These are phyloP conservation scores for Carlito syrichta DNA, from an alignment of 2,113 vertebrate genomes.

Conservation along the genomic window DNA sequence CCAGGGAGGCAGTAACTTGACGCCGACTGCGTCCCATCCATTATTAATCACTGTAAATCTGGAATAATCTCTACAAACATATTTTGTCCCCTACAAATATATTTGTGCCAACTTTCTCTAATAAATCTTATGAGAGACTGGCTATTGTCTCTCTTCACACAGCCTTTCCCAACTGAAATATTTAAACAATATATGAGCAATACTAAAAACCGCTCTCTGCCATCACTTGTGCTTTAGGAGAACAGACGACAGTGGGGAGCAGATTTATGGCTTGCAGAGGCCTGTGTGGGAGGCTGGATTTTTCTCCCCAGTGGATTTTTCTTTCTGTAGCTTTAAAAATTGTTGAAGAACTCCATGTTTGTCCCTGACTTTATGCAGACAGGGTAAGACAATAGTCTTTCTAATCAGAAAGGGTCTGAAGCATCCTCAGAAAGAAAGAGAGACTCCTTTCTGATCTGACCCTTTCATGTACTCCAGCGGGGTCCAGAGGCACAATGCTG, in stretches of 20 bases:
- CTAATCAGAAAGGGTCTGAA: not conserved
- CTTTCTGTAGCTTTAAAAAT: constrained; percentile 22
- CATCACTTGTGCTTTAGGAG: constrained; percentile 74
- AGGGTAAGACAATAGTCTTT: not conserved
- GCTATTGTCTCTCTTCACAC: constrained; percentile 66
- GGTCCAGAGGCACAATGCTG: rapidly evolving
- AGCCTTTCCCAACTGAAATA: constrained; percentile 78
- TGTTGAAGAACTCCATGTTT: not conserved
- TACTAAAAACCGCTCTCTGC: constrained; percentile 61
- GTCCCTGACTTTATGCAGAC: constrained; percentile 1
- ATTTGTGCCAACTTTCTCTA: constrained; percentile 69
- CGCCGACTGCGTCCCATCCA: constrained; percentile 60
- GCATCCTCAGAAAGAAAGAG: not conserved
- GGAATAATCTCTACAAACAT: constrained; percentile 80
- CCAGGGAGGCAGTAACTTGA: constrained; percentile 24
- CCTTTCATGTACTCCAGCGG: not conserved
- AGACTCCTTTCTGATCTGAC: not conserved
- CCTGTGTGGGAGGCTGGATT: not conserved
- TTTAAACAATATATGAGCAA: constrained; percentile 76
- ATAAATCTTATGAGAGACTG: constrained; percentile 72
- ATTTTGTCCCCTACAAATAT: constrained; percentile 74
- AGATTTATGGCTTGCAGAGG: constrained; percentile 64
- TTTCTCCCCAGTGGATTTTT: not conserved
- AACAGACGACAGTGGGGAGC: not conserved
- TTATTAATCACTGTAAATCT: constrained; percentile 82